phyloP scores from a whole-genome alignment of 23 tunicate genomes.

The Trididemnum clinides region DNA sequence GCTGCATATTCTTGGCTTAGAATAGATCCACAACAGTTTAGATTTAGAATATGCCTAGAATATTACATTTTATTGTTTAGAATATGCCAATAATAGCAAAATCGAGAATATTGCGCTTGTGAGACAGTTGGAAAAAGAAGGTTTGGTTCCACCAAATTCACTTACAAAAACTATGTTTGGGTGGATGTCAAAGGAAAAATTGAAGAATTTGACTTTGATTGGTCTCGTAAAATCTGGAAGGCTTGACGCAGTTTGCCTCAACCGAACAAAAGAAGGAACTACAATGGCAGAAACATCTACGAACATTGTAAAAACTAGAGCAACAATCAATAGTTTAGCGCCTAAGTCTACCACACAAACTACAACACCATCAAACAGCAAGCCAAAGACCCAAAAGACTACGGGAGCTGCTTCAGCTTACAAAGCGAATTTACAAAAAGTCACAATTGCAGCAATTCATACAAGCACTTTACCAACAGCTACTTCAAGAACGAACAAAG shows the following conservation, averaged over 20 bases:
- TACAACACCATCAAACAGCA: background rate
- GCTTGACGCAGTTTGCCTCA: background rate
- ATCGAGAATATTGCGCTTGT: background rate
- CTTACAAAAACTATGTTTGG: background rate
- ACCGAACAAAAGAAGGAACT: background rate
- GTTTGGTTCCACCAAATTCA: slow-evolving; percentile 32
- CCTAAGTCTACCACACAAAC: background rate
- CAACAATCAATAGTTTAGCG: background rate
- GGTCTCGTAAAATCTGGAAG: slow-evolving; percentile 26
- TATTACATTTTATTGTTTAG: background rate
- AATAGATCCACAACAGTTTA: background rate
- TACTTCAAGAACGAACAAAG: too few species aligned
- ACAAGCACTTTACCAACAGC: too few species aligned
- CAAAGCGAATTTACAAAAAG: too few species aligned
- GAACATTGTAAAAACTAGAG: background rate
- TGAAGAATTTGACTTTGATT: background rate
- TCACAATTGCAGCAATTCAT: too few species aligned
- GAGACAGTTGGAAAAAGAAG: slow-evolving; percentile 4
- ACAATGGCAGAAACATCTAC: background rate
- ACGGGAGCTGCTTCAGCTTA: too few species aligned
- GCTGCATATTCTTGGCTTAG: too few species aligned
- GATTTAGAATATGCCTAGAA: background rate
- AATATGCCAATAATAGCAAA: background rate
- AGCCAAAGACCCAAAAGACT: too few species aligned
- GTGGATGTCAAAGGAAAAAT: background rate